Base-by-base conservation (phyloP, 1,140 invertebrate species). In the Paracyclopina nana region DNA sequence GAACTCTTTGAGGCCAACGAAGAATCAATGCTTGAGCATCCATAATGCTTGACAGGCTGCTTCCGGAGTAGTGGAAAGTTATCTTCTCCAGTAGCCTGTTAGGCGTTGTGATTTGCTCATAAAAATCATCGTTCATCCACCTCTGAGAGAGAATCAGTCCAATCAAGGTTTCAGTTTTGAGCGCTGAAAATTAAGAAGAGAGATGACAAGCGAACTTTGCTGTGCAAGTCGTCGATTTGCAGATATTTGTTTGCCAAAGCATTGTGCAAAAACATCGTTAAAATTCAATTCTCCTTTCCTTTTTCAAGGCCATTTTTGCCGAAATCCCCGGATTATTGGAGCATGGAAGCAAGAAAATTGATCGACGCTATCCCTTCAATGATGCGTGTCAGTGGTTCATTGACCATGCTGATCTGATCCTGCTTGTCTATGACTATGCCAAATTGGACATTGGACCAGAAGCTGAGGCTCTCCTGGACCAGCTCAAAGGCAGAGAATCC, bases 381-480 rank as follows among this genome's bases (percentile, higher is more conserved):
- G 87, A 92, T 59, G 87, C 85, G 20, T 88, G 85, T 60, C 86
- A 92, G 64, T 95, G 88, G 88, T 92, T 83, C 61, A 90, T 92
- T 59, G 86, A 94, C 63, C 73, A 87, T 53, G 86, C 86, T 9
- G 87, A 92, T 64, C 80, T 91, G 50, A 90, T 94, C 62, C 90
- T 92, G 64, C 70, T 94, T 40, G 80, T 92, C 4, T 94, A 94
- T 61, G 88, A 95, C 67, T 86, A 87, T 43, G 79, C 82, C 8
- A 92, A 94, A 68, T 71, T 95, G 53, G 87, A 94, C 63, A 83
- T 92, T 49, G 86, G 87, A 50, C 80, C 82, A 44, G 86, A 92
- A 68, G 84, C 88, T 44, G 85, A 91, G 69, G 83, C 83, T 53
- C 84, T 90, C 60, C 73, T 91, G 46, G 82, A 88, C 63, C 83